Base-by-base conservation (phyloP, 2,797 vertebrate genomes). In the Schizopygopsis malacanthus region DNA sequence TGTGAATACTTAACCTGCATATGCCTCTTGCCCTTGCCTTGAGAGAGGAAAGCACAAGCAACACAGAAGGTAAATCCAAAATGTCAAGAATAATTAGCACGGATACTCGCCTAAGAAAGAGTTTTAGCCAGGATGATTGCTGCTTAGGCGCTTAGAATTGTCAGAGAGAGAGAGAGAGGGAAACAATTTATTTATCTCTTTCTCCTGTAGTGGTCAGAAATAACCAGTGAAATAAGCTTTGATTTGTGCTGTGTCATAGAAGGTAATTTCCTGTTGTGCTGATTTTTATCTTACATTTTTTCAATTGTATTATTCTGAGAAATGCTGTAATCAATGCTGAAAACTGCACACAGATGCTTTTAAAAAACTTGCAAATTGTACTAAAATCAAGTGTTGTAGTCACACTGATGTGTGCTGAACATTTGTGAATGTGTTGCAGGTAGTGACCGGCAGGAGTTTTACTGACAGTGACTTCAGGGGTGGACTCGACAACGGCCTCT, bases 391-490 rank as follows among this genome's bases (percentile, higher is more conserved):
- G 20, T 18, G 10, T 43, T 56, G 47, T 28, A 7, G 52, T 67
- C 12, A 20, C 28, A 37, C n/a, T 28, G 20, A 28, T 72, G 45
- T 75, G 25, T 65, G 67, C 37, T 69, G 20, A 71, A 22, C 13
- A 0, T 61, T 63, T 83, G 54, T 86, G 33, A 84, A 39, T 81
- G 71, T 75, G 88, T 89, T 92, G 2, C 90, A 99, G 98, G 97
- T 97, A 90, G 98, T 97, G 88, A 99, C 98, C 0, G 97, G 98
- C 88, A 95, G 97, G 94, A 96, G 95, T 92, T 98, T 99, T 90
- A 97, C 96, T 86, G 97, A 98, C 87, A 97, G 95, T 87, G 96
- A 98, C 90, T 98, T 99, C 92, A 95, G 97, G 90, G 95, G 94
- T 0, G 97, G 96, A 47, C 92, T 99, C 92, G 97, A 99, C 94